Evolutionary conservation across 2,113 vertebrate genomes (phyloP), one percentile per base, ranked within the genome.

Genomic region (Notechis scutatus): DNA sequence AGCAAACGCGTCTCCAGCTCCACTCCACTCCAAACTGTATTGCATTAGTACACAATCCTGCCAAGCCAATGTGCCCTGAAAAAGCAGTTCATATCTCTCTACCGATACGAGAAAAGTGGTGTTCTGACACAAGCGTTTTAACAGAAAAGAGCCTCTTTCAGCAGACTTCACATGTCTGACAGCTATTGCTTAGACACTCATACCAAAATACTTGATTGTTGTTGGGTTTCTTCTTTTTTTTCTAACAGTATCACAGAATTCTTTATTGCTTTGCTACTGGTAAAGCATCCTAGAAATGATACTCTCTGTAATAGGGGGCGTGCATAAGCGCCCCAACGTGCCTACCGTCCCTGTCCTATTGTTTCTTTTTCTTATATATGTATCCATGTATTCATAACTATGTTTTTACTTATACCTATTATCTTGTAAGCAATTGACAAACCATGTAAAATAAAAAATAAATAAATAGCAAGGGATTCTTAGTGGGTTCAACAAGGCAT

Each of bases 381-480:
- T 45, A 45, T 45, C 45, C 45, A 45, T 45, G 45, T 45, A 45
- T 45, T 45, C 45, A 45, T 4, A 45, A 45, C 45, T 45, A 45
- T 45, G 45, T 45, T 45, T 45, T 45, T 45, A 45, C 45, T 45
- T 45, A 45, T 45, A 45, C 3, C 45, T 45, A 45, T 45, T 45
- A 4, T 45, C 45, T 45, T 45, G 45, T 45, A 45, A 45, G 45
- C 45, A 45, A 45, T 45, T 45, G 45, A 4, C 45, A 45, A 45
- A 45, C 45, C 45, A 45, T 4, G 45, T 45, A 5, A 45, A 45
- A 45, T 45, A 45, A 45, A 45, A 45, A 45, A 45, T 45, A 45
- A 45, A 45, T 45, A 45, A 91, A 86, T 95, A 97, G 96, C 95
- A 94, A 85, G 85, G 94, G 89, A 94, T 95, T 96, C 91, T 93